Conservation (phyloP, 2,797 vertebrate species). For the Channallabes apus region DNA sequence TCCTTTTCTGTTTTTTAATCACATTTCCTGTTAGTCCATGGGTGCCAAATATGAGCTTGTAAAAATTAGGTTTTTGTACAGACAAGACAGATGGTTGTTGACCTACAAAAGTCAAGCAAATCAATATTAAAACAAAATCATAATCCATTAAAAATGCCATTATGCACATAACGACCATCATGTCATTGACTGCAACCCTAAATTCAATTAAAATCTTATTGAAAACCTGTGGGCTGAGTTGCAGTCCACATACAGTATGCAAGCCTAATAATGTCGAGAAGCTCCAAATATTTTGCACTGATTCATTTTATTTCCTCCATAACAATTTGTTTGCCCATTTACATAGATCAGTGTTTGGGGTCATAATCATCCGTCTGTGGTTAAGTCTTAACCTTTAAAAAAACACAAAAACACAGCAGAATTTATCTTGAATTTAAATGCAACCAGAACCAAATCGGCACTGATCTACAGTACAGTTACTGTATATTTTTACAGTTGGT, state of each 20-base stretch:
- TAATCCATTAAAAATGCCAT: neutral
- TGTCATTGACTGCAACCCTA: neutral
- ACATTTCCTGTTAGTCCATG: neutral
- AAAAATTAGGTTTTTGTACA: neutral
- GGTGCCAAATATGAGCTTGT: neutral
- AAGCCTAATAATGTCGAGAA: neutral
- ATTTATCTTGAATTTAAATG: neutral
- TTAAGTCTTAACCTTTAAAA: neutral
- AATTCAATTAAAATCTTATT: neutral
- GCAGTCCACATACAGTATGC: neutral
- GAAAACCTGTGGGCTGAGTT: neutral
- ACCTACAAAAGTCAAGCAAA: neutral
- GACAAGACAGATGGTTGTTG: neutral
- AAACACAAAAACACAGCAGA: neutral
- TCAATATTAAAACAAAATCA: neutral
- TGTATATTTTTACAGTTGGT: neutral
- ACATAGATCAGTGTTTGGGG: neutral
- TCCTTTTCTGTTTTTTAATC: neutral
- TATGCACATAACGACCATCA: neutral
- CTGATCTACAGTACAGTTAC: neutral
- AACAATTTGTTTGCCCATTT: slow-evolving; percentile 1
- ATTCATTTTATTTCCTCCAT: neutral
- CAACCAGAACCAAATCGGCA: neutral
- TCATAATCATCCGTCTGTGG: neutral
- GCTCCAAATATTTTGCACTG: neutral